Evolutionary conservation across 2,888 invertebrate species (phyloP).

Genomic region (Schizaphis graminum): DNA sequence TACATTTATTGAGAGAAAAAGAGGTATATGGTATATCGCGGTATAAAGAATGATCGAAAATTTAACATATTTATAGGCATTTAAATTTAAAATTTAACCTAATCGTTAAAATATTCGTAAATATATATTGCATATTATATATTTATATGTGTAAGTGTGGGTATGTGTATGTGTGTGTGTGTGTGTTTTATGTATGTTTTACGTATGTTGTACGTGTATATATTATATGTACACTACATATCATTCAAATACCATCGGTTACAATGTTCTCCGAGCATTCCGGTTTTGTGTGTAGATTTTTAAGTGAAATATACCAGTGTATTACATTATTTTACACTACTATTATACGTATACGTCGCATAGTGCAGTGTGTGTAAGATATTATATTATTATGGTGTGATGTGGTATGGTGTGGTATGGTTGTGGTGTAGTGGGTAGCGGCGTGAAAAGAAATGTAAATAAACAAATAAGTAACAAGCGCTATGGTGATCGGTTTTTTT

Average conservation of each 20-base stretch:
- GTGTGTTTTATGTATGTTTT: neutral
- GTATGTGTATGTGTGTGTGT: neutral
- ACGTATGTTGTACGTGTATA: neutral
- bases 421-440: conserved; percentile 1
- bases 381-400: neutral
- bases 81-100: neutral
- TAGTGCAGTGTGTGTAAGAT: neutral
- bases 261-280: conserved; percentile 34
- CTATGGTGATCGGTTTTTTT: conserved; percentile 6
- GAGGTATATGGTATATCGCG: neutral
- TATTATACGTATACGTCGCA: neutral
- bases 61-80: conserved; percentile 26
- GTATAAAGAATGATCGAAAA: neutral
- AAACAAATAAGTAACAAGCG: conserved; percentile 43
- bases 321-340: conserved; percentile 6
- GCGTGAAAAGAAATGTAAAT: conserved; percentile 43
- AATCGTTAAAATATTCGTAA: conserved; percentile 41
- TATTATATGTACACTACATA: conserved; percentile 5
- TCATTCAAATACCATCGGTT: conserved; percentile 12
- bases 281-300: conserved; percentile 32
- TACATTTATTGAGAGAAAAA: neutral
- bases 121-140: neutral
- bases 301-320: conserved; percentile 21
- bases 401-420: neutral
- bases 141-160: neutral